Percentiles rank a stretch among this genome's conserved stretches.
phyloP scores from a whole-genome alignment of 2,797 vertebrate species.

The Myotis vivesi region DNA sequence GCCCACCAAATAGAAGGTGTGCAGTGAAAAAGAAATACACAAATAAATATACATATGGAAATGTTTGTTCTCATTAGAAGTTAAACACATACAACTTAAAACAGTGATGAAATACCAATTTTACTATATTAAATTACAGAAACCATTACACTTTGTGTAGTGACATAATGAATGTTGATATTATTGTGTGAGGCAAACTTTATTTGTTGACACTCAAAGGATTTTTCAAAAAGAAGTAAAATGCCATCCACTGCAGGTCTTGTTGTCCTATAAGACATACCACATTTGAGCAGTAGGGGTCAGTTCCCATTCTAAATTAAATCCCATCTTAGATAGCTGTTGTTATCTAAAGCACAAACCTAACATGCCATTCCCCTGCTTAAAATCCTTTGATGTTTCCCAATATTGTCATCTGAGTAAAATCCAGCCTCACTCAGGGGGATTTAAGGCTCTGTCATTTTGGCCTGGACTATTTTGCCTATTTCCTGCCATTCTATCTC shows the following conservation, averaged over 20 bases:
- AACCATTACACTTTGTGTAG: not conserved
- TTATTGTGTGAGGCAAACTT: not conserved
- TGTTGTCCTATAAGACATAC: not conserved
- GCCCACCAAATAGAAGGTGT: not conserved
- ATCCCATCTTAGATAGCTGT: not conserved
- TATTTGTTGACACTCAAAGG: not conserved
- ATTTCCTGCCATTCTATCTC: not conserved
- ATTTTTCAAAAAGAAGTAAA: not conserved
- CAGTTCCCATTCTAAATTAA: not conserved
- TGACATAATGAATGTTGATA: not conserved
- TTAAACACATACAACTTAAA: not conserved
- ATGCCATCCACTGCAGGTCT: not conserved
- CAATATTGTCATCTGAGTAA: not conserved
- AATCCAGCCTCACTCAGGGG: not conserved
- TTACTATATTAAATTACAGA: conserved; percentile 12
- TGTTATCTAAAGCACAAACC: not conserved
- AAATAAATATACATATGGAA: not conserved
- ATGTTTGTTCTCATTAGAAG: not conserved
- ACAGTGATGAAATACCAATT: not conserved
- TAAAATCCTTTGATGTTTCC: not conserved
- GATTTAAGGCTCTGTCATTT: not conserved
- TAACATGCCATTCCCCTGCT: not conserved
- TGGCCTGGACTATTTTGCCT: not conserved
- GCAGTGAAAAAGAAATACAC: not conserved
- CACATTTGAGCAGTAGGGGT: not conserved